Evolutionary conservation across 2,113 vertebrate genomes (phyloP).

Genomic region (Pseudopipra pipra): DNA sequence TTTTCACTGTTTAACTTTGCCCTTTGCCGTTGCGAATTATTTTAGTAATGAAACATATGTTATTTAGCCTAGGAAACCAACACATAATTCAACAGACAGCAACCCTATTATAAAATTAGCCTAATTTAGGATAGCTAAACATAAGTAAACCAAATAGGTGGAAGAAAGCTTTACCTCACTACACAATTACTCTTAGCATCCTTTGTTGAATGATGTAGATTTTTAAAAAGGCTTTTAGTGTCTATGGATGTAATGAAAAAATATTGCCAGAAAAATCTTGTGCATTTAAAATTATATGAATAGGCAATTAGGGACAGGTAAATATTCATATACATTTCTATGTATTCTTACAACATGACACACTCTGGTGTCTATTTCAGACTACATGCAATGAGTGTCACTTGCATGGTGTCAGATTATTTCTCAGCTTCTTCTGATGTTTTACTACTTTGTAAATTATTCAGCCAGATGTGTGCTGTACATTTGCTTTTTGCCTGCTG

Average conservation of each 20-base stretch:
- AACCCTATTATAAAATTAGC: neutral
- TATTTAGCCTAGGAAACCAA: neutral
- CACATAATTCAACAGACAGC: neutral
- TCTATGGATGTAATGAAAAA: neutral
- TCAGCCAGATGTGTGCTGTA: neutral
- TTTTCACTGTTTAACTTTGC: neutral
- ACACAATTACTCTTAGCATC: neutral
- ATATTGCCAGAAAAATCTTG: neutral
- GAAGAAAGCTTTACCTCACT: neutral
- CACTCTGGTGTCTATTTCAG: neutral
- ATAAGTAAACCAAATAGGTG: neutral
- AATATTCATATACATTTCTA: neutral
- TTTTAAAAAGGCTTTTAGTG: neutral
- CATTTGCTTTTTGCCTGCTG: neutral
- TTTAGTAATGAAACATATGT: neutral
- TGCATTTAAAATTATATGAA: neutral
- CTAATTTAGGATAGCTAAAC: neutral
- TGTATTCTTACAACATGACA: neutral
- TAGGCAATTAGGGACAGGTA: neutral
- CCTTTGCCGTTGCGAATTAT: neutral
- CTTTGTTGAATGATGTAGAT: neutral
- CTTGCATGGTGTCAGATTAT: neutral
- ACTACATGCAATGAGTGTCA: neutral
- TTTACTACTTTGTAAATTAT: neutral
- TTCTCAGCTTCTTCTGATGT: neutral